phyloP scores from a whole-genome alignment of 2,113 vertebrate species.

The Raja brachyura region DNA sequence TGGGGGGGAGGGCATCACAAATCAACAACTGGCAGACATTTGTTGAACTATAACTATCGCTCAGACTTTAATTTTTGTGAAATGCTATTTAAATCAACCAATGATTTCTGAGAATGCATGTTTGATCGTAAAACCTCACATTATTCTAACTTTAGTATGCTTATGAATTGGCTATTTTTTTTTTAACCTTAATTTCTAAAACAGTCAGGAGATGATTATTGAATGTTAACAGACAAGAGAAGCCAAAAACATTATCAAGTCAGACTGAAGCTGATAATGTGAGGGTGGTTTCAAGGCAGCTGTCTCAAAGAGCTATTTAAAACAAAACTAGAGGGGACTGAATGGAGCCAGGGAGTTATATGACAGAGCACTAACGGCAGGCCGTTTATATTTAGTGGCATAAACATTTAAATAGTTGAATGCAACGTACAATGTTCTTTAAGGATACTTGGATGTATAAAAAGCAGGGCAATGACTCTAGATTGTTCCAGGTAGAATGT shows the following conservation, averaged over 20 bases:
- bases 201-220: not conserved
- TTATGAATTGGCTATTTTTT: not conserved
- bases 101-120: not conserved
- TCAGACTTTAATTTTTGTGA: too few species aligned
- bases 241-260: not conserved
- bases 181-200: slow-evolving; percentile 7
- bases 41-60: not conserved
- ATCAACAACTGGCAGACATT: not conserved
- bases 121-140: not conserved
- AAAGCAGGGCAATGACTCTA: not conserved
- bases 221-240: not conserved
- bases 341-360: slow-evolving; percentile 29
- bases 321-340: not conserved
- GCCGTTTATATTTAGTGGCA: slow-evolving; percentile 20
- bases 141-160: not conserved
- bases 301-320: slow-evolving; percentile 28
- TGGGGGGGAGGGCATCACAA: not conserved
- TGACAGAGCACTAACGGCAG: not conserved
- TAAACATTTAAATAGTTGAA: slow-evolving; percentile 34
- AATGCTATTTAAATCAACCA: not conserved
- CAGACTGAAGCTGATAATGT: not conserved
- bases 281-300: slow-evolving; percentile 20
- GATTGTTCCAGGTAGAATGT: not conserved
- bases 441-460: slow-evolving; percentile 2
- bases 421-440: slow-evolving; percentile 8